Evolutionary conservation across 2,888 invertebrate genomes (phyloP).

Genomic region (Mallateleia sp.): DNA sequence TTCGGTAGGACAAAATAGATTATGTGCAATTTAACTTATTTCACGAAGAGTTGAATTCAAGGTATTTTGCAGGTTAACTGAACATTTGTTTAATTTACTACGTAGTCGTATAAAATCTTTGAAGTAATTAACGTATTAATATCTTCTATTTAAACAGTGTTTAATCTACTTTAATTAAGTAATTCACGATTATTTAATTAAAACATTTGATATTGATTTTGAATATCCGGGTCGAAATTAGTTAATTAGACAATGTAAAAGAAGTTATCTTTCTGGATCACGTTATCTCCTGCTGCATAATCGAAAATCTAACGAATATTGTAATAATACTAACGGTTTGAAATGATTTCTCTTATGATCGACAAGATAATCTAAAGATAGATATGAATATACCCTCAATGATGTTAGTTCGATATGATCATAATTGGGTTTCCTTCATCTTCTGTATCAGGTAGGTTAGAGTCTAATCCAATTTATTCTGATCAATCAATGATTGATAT

Average conservation of each 20-base stretch:
- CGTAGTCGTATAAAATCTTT: too few relatives aligned
- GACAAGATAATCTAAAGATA: conserved; percentile 40
- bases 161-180: too few relatives aligned
- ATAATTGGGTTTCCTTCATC: conserved; percentile 52
- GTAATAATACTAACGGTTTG: background rate
- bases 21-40: conserved; percentile 55
- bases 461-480: conserved; percentile 58
- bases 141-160: too few relatives aligned
- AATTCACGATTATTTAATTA: too few relatives aligned
- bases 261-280: too few relatives aligned
- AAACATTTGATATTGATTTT: too few relatives aligned
- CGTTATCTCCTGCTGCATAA: too few relatives aligned
- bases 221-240: too few relatives aligned
- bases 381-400: conserved; percentile 17
- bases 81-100: background rate
- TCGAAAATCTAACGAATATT: background rate
- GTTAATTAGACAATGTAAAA: too few relatives aligned
- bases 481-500: conserved; percentile 56
- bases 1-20: conserved; percentile 41
- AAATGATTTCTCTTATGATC: conserved; percentile 33
- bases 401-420: conserved; percentile 38
- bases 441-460: conserved; percentile 9
- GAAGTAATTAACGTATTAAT: too few relatives aligned
- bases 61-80: background rate
- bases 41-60: conserved; percentile 20